A percentile compares a stretch with the other conserved stretches of the same genome.
phyloP scores from a whole-genome alignment of 2,113 vertebrate genomes.

The Centropristis striata region DNA sequence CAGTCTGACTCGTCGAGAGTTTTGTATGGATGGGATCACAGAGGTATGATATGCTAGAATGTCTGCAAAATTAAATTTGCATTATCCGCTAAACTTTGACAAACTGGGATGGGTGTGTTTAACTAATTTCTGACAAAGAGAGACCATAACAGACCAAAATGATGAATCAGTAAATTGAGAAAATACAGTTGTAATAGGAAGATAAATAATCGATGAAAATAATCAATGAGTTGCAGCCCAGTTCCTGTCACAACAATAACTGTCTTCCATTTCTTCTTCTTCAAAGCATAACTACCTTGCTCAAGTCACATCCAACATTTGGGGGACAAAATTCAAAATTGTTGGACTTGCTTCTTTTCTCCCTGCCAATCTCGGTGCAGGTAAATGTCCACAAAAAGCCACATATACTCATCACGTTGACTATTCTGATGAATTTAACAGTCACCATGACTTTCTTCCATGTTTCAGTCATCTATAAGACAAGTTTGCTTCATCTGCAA shows the following conservation, averaged over 20 bases:
- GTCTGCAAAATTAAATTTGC: neutral
- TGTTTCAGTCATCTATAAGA: slow-evolving; percentile 97
- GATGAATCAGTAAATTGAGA: too few species aligned
- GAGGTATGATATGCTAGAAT: slow-evolving; percentile 85
- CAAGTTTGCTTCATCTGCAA: slow-evolving; percentile 97
- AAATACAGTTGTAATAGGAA: too few species aligned
- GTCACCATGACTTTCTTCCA: neutral
- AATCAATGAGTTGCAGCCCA: too few species aligned
- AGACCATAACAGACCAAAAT: too few species aligned
- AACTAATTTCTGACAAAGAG: too few species aligned
- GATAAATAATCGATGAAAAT: too few species aligned
- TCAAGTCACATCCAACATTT: slow-evolving; percentile 99
- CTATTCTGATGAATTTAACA: neutral
- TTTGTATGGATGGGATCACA: slow-evolving; percentile 95
- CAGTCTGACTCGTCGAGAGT: slow-evolving; percentile 93
- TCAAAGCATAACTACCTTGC: slow-evolving; percentile 98
- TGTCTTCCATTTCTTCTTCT: slow-evolving; percentile 20
- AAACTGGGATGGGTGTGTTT: too few species aligned
- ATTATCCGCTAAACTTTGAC: too few species aligned
- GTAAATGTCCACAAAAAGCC: slow-evolving; percentile 77
- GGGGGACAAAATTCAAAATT: slow-evolving; percentile 99
- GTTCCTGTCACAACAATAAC: neutral
- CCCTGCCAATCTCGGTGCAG: slow-evolving; percentile 98
- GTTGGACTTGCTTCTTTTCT: slow-evolving; percentile 98
- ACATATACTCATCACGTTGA: neutral